These are phyloP conservation scores for Leptopilina myrica DNA, from an alignment of 2,888 invertebrate species.

Conservation along the genomic window DNA sequence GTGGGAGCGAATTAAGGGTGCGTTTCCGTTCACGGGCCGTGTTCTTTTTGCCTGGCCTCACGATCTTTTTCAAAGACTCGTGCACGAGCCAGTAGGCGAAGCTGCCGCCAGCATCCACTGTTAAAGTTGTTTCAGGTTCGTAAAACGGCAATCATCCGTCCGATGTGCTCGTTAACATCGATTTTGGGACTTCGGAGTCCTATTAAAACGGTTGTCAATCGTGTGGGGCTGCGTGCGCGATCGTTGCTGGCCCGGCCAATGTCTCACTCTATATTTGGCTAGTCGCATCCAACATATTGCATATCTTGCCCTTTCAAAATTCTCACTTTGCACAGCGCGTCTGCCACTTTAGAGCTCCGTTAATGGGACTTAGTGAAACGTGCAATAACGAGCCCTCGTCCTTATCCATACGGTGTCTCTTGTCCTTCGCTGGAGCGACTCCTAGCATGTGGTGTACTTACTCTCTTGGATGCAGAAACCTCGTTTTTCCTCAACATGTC, in stretches of 20 bases:
- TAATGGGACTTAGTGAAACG: slow-evolving; percentile 61
- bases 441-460: slow-evolving; percentile 58
- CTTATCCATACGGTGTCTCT: slow-evolving; percentile 51
- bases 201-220: slow-evolving; percentile 68
- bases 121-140: slow-evolving; percentile 79
- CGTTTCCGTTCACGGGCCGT: slow-evolving; percentile 50
- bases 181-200: slow-evolving; percentile 57
- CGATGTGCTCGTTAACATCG: slow-evolving; percentile 69
- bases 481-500: slow-evolving; percentile 15
- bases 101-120: slow-evolving; percentile 67
- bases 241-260: slow-evolving; percentile 70
- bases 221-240: slow-evolving; percentile 63
- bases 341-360: slow-evolving; percentile 56
- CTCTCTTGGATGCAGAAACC: slow-evolving; percentile 22
- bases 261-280: slow-evolving; percentile 76
- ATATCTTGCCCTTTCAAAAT: slow-evolving; percentile 62
- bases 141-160: slow-evolving; percentile 72
- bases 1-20: slow-evolving; percentile 51
- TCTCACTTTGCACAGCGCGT: slow-evolving; percentile 62
- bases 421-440: slow-evolving; percentile 53
- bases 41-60: slow-evolving; percentile 41
- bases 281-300: slow-evolving; percentile 76
- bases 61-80: slow-evolving; percentile 36
- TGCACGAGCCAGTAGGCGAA: slow-evolving; percentile 67
- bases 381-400: slow-evolving; percentile 56